Conservation (phyloP, 2,113 vertebrate species). For the Tonatia bakeri region DNA sequence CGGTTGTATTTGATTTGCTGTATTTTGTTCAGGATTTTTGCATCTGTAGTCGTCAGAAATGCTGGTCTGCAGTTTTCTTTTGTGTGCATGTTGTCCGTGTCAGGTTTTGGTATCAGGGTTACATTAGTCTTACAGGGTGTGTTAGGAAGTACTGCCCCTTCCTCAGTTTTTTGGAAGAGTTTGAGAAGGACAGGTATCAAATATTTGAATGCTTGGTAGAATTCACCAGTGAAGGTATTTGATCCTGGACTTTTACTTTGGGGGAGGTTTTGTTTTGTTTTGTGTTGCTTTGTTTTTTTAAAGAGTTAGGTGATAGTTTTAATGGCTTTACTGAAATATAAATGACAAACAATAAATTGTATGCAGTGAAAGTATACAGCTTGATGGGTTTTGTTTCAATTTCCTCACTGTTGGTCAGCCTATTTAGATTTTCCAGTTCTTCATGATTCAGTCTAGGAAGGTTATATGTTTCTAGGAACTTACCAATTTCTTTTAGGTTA, state of each 20-base stretch:
- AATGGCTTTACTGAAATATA: too few species aligned
- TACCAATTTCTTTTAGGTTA: background rate
- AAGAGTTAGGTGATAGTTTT: too few species aligned
- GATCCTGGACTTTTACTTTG: background rate
- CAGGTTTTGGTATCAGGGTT: background rate
- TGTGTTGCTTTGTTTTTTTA: too few species aligned
- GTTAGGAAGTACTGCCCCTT: background rate
- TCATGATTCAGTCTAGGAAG: background rate
- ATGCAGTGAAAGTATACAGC: too few species aligned
- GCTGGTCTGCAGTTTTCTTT: background rate
- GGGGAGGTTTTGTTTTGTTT: background rate
- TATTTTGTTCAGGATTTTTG: background rate
- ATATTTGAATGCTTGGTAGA: background rate
- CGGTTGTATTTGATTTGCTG: background rate
- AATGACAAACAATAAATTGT: too few species aligned
- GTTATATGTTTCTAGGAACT: background rate
- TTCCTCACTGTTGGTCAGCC: background rate
- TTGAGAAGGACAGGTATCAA: background rate
- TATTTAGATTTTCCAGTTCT: background rate
- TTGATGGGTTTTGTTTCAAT: background rate
- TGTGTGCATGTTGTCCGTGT: background rate
- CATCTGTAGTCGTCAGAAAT: background rate
- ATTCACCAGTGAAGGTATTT: background rate
- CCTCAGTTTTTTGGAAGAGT: background rate
- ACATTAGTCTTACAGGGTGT: background rate